Evolutionary conservation across 2,888 invertebrate species (phyloP), one percentile per base, ranked within the genome.

Genomic region (Drosophila maculinotata): DNA sequence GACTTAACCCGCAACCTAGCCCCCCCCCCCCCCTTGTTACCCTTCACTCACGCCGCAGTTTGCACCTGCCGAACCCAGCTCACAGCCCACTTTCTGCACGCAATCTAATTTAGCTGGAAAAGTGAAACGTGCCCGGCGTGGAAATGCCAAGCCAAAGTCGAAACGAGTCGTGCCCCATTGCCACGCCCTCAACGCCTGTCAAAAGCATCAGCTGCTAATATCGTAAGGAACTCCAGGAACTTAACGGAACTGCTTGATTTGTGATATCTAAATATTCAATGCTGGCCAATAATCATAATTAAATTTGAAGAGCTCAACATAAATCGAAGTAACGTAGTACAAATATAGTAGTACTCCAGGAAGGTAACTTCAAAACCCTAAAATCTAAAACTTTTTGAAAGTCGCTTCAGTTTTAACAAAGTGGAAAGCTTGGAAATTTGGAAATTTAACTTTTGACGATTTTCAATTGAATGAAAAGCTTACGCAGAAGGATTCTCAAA

Each of bases 11-110:
- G n/a, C 30, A 35, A 26, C 7, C 47, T 8, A 31, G 14, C 2
- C 9, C 8, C 10, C 35, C 10, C 15, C 3, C 15, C 8, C 20
- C 7, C 12, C 10, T 26, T 15, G n/a, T 7, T 3, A 1, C 14
- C 20, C 20, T 20, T 20, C 20, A 20, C 20, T 4, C 20, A 47
- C 59, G 59, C 28, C 48, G 42, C 67, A 63, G 57, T 76, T 79
- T 87, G 82, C 81, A 81, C 81, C 81, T 81, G 87, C 69, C 62
- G 15, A 17, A 41, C 64, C 17, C 20, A 14, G 12, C 25, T 66
- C 53, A 44, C n/a, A n/a, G n/a, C 66, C 78, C 81, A 83, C 79
- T 75, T 84, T 66, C 64, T 47, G 62, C 82, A 87, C 82, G 82
- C 82, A 83, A 83, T 83, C 82, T 71, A 77, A 83, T 83, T 83